A percentile compares a stretch with the other conserved stretches of the same genome.
phyloP scores from a whole-genome alignment of 1,140 invertebrate species.

The Achatina immaculata region DNA sequence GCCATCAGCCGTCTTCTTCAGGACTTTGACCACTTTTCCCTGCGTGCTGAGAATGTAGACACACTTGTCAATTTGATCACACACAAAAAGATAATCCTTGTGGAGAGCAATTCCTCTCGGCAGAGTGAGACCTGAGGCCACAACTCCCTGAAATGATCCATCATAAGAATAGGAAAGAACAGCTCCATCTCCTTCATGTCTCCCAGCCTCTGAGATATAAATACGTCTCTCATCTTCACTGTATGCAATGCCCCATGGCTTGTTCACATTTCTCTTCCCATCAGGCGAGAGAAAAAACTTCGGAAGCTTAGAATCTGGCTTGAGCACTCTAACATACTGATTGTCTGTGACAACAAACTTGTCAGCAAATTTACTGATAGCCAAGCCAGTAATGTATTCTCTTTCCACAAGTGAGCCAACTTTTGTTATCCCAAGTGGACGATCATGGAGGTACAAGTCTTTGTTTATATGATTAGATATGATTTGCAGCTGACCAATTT shows the following conservation, averaged over 20 bases:
- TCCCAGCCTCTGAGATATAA: constrained; percentile 28
- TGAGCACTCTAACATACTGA: constrained; percentile 25
- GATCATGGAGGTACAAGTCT: neutral
- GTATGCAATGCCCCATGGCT: constrained; percentile 35
- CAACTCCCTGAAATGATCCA: constrained; percentile 16
- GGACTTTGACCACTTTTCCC: constrained; percentile 13
- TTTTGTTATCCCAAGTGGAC: constrained; percentile 1
- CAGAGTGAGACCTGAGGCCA: constrained; percentile 33
- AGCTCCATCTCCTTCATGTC: constrained; percentile 33
- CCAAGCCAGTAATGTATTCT: constrained; percentile 36
- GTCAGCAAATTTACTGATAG: constrained; percentile 37
- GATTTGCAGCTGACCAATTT: constrained; percentile 9
- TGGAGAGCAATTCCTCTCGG: constrained; percentile 28
- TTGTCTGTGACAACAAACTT: constrained; percentile 33
- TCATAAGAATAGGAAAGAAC: constrained; percentile 18
- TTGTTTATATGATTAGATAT: neutral
- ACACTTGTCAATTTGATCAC: constrained; percentile 39
- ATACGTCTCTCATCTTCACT: constrained; percentile 17
- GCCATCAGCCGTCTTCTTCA: constrained; percentile 37
- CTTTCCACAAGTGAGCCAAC: constrained; percentile 12
- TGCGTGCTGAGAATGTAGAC: constrained; percentile 20
- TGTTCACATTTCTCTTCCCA: constrained; percentile 12
- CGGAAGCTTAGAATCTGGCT: constrained; percentile 17
- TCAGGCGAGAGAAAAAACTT: constrained; percentile 22
- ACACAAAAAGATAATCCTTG: constrained; percentile 30